Conservation (phyloP, 2,888 invertebrate genomes). For the Synanthedon formicaeformis region DNA sequence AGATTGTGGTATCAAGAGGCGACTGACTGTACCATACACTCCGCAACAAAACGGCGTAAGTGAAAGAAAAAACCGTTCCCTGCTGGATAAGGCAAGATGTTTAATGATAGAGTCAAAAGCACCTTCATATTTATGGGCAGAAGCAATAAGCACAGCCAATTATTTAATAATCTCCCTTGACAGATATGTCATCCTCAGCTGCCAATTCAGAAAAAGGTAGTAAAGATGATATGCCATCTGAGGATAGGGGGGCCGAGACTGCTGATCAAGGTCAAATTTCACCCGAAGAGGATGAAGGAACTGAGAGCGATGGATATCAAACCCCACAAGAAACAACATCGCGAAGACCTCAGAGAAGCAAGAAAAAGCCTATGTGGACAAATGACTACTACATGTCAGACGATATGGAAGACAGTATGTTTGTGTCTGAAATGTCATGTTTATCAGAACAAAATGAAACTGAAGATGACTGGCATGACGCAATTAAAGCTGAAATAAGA, state of each 20-base stretch:
- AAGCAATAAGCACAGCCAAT: too few species aligned
- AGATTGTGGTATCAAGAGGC: not conserved
- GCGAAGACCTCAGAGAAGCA: not conserved
- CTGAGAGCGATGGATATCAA: not conserved
- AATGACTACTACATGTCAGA: not conserved
- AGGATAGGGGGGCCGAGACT: not conserved
- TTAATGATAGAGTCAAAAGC: too few species aligned
- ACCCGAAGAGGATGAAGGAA: not conserved
- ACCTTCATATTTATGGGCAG: too few species aligned
- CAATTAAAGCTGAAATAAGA: not conserved
- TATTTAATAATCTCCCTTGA: too few species aligned
- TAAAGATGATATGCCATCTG: not conserved
- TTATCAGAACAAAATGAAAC: not conserved
- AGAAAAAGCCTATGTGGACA: not conserved
- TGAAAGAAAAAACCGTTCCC: too few species aligned
- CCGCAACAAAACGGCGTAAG: too few species aligned
- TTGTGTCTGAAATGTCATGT: not conserved
- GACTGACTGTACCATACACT: too few species aligned
- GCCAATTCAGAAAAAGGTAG: not conserved
- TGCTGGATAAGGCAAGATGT: too few species aligned
- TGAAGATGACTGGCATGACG: not conserved
- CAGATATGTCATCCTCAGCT: too few species aligned
- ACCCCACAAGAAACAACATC: too few species aligned
- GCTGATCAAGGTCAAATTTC: not conserved
- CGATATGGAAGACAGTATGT: not conserved